These are phyloP conservation scores for Colaptes auratus DNA, from an alignment of 2,113 vertebrate genomes.

Conservation along the genomic window DNA sequence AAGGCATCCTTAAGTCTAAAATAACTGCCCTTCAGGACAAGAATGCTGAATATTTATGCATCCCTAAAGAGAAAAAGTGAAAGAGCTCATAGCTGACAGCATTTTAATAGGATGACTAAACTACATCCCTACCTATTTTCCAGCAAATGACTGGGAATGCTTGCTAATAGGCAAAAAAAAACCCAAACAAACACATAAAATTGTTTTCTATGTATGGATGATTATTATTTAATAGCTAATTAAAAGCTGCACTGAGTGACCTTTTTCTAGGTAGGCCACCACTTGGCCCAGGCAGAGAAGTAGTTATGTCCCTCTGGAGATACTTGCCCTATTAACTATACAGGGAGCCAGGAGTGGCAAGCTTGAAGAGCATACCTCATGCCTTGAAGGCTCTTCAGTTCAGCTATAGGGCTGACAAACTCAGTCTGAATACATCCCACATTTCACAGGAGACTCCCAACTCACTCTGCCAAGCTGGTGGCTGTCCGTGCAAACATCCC, in stretches of 20 bases:
- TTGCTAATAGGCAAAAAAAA: background rate
- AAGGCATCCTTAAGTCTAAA: background rate
- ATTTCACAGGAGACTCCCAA: background rate
- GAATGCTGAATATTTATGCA: conserved; percentile 32
- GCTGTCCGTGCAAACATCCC: rapidly evolving
- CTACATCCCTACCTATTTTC: background rate
- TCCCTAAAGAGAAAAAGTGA: background rate
- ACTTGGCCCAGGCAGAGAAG: background rate
- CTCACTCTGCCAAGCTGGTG: background rate
- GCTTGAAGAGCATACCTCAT: background rate
- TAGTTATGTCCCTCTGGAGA: background rate
- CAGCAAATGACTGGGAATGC: background rate
- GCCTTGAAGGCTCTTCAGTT: background rate
- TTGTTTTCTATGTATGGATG: background rate
- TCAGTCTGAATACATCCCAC: background rate
- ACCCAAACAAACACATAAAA: background rate
- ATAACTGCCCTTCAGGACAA: background rate
- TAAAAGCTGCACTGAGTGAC: background rate
- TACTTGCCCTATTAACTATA: background rate
- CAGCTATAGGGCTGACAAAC: background rate
- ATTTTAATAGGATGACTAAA: conserved; percentile 11
- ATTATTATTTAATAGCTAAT: background rate
- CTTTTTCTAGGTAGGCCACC: background rate
- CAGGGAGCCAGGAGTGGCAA: background rate
- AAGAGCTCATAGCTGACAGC: background rate